Conservation (phyloP, 2,113 vertebrate species). For the Xerus inauris region DNA sequence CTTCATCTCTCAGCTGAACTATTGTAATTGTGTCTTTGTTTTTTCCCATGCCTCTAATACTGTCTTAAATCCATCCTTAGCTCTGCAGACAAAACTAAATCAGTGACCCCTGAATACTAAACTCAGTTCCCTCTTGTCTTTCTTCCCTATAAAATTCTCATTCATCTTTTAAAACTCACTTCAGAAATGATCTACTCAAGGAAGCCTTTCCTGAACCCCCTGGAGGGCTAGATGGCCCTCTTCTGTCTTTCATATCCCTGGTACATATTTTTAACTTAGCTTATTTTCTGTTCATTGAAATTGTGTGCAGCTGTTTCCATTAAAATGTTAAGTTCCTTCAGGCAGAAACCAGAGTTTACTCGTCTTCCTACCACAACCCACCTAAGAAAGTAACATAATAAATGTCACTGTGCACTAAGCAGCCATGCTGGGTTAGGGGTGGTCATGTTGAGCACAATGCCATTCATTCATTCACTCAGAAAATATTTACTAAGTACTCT, state of each 20-base stretch:
- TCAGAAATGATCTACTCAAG: constrained; percentile 29
- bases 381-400: constrained; percentile 1
- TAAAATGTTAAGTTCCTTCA: constrained; percentile 1
- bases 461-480: not conserved
- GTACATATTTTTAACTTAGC: not conserved
- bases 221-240: not conserved
- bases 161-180: constrained; percentile 44
- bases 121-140: not conserved
- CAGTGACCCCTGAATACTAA: not conserved
- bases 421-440: not conserved
- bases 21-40: not conserved
- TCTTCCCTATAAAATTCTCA: constrained; percentile 3
- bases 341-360: not conserved
- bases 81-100: not conserved
- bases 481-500: not conserved
- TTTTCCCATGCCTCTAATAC: not conserved
- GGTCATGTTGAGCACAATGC: not conserved
- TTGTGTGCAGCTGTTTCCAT: not conserved
- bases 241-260: not conserved
- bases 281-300: constrained; percentile 47
- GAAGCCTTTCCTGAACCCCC: not conserved
- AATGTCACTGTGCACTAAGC: not conserved
- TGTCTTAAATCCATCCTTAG: not conserved
- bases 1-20: not conserved
- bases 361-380: not conserved